Base-by-base conservation (phyloP, 2,113 vertebrate species). In the Eidolon helvum region DNA sequence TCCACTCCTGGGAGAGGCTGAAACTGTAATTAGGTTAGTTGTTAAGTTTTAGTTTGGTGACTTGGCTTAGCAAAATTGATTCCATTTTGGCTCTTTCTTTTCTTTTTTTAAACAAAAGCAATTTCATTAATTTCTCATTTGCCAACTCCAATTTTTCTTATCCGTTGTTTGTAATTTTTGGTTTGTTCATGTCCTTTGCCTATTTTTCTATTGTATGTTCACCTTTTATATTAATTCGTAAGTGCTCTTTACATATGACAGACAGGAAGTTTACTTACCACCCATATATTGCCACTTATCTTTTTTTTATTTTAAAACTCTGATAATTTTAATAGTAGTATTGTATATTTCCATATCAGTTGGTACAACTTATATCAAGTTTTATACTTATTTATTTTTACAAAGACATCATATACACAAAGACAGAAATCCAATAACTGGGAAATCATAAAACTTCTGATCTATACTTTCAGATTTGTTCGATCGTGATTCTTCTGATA, bases 401-500 rank as follows among this genome's bases (percentile, higher is more conserved):
- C 53, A 74, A 83, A 87, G 87, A 61, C 45, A 63, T 68, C 55
- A 71, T 48, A 16, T 53, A 77, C 9, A 55, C 43, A 66, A 38
- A 90, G 82, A 91, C 53, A 33, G 38, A 80, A 14, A 74, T 12
- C 68, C 21, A 57, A 5, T 14, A 45, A 78, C 1, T 50, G 40
- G n/a, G 61, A 74, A 77, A 18, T 15, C 48, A 9, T 10, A 16
- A 48, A 38, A n/a, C 55, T 66, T 83, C 38, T 22, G 10, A 57
- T 1, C 96, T 98, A 99, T 3, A 98, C 19, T 79, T 97, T 98
- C 10, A 99, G 98, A 91, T 99, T 99, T 0, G 99, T 99, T 61
- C 99, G 98, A 82, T 99, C 97, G 0, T 99, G 99, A 40, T 99
- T 99, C 79, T 99, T 99, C 97, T 99, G 98, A 97, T 99, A 99